Percentiles rank a stretch among this genome's conserved stretches.
Conservation (phyloP, 1,140 invertebrate genomes). For the Formica exsecta region DNA sequence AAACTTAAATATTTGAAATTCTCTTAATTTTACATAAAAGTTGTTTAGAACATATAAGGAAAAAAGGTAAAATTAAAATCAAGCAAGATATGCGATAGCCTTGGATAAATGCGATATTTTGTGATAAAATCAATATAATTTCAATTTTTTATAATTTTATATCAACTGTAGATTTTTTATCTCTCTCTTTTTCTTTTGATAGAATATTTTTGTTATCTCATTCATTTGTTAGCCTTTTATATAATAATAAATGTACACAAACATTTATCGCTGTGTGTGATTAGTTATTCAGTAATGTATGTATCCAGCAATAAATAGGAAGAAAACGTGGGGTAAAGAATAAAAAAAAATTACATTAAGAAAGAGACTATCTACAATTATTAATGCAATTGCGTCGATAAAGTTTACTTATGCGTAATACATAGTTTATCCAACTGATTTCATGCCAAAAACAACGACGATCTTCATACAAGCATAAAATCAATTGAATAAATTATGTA, state of each 20-base stretch:
- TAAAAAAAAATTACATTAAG: background rate
- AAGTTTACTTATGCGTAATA: background rate
- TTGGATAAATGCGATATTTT: too few relatives aligned
- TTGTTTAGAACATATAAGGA: slow-evolving; percentile 15
- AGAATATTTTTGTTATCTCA: background rate
- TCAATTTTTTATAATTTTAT: background rate
- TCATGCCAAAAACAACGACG: background rate
- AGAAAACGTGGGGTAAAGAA: background rate
- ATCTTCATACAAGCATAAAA: background rate
- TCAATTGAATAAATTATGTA: background rate
- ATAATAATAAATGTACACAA: background rate
- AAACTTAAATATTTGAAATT: background rate
- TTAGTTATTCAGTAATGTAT: slow-evolving; percentile 19
- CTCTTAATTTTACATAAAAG: background rate
- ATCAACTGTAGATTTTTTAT: slow-evolving; percentile 15
- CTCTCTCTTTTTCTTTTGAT: background rate
- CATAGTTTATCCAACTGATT: background rate
- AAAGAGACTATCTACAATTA: background rate
- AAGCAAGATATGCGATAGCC: background rate
- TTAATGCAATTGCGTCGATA: background rate
- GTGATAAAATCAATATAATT: slow-evolving; percentile 13
- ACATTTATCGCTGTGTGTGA: background rate
- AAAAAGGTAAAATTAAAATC: background rate
- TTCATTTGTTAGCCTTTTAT: background rate
- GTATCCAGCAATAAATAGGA: background rate